Percentiles rank a stretch among this genome's conserved stretches.
These are phyloP conservation scores for Phylloscopus collybita DNA, from an alignment of 2,797 vertebrate genomes.

Conservation along the genomic window DNA sequence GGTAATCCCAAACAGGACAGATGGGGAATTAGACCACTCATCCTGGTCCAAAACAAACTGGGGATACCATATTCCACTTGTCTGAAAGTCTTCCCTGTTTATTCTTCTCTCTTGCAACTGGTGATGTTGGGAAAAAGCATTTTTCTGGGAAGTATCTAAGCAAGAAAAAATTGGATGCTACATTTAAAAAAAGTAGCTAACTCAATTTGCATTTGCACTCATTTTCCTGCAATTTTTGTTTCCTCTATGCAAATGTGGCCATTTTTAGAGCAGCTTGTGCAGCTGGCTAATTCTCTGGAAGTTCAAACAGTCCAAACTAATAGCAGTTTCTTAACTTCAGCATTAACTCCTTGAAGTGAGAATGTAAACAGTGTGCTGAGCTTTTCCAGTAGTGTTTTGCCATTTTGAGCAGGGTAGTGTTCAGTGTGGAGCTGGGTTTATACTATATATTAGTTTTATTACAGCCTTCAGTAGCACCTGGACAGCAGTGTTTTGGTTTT, in stretches of 20 bases:
- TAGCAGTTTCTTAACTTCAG: background rate
- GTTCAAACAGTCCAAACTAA: background rate
- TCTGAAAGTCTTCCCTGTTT: background rate
- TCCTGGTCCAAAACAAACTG: background rate
- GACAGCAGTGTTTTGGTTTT: background rate
- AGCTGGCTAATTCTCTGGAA: background rate
- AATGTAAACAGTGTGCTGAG: background rate
- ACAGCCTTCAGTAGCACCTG: background rate
- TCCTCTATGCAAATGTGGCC: background rate
- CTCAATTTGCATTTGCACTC: background rate
- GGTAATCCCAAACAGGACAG: background rate
- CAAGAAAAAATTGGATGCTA: background rate
- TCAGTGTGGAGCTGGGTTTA: background rate
- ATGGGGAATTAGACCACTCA: background rate
- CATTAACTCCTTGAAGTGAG: background rate
- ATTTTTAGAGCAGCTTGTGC: background rate
- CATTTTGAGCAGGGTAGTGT: background rate
- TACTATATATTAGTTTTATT: background rate
- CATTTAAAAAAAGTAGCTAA: background rate
- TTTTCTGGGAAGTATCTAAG: background rate
- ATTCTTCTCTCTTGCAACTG: background rate
- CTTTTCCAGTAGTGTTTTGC: background rate
- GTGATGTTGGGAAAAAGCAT: background rate
- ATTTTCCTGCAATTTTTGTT: background rate
- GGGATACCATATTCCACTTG: background rate